Conservation (phyloP, 1,140 invertebrate species). For the Zaprionus ghesquierei region DNA sequence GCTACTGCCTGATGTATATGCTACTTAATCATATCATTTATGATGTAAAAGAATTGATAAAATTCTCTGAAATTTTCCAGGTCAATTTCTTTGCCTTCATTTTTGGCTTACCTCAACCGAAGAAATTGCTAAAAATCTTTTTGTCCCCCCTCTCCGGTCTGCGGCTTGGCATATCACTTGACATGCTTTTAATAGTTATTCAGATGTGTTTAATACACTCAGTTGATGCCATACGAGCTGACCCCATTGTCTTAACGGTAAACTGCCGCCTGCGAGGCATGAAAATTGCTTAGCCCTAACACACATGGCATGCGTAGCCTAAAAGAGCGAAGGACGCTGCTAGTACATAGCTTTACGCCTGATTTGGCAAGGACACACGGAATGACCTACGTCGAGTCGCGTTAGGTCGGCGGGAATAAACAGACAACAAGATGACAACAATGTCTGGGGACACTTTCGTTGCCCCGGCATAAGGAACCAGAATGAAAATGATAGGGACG, state of each 20-base stretch:
- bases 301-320: conserved; percentile 13
- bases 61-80: too few species aligned
- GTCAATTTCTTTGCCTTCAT: too few species aligned
- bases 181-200: conserved; percentile 26
- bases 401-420: conserved; percentile 27
- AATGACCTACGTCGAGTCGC: conserved; percentile 33
- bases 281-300: conserved; percentile 1
- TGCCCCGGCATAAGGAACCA: neutral
- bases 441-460: conserved; percentile 46
- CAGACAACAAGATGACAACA: conserved; percentile 57
- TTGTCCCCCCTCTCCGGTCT: neutral
- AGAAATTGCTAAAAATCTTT: too few species aligned
- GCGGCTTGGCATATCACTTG: neutral
- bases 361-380: conserved; percentile 45
- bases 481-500: too few species aligned
- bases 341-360: conserved; percentile 12
- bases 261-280: neutral
- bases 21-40: too few species aligned
- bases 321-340: conserved; percentile 19
- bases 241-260: conserved; percentile 8
- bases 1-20: too few species aligned
- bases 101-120: too few species aligned
- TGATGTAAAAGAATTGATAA: too few species aligned
- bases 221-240: conserved; percentile 16
- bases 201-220: conserved; percentile 34